These are phyloP conservation scores for Hippocampus guttulatus DNA, from an alignment of 2,113 vertebrate species.

Conservation along the genomic window DNA sequence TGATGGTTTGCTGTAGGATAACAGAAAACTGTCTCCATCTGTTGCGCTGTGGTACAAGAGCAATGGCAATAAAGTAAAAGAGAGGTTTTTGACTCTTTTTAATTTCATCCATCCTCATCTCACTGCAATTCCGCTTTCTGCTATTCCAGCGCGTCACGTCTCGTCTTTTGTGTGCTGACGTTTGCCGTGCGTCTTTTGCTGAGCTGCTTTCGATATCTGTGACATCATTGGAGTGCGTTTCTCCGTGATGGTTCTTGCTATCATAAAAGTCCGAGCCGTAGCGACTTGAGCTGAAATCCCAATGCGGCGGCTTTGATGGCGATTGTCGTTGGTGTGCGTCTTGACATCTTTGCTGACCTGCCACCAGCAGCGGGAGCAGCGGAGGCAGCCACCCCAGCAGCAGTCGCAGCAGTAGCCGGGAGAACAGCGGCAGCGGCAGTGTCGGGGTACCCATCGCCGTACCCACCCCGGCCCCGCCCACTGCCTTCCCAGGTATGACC, in stretches of 20 bases:
- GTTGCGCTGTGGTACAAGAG: conserved; percentile 4
- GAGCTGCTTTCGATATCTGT: neutral
- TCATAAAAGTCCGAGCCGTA: neutral
- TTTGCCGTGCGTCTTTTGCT: neutral
- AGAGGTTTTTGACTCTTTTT: conserved; percentile 13
- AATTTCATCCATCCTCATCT: conserved; percentile 6
- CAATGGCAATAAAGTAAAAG: neutral
- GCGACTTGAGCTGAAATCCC: neutral
- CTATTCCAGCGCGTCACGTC: neutral
- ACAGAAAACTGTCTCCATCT: conserved; percentile 10
- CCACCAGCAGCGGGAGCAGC: conserved; percentile 91
- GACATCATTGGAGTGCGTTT: neutral
- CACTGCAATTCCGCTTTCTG: conserved; percentile 1
- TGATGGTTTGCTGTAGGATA: neutral
- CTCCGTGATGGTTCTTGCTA: neutral
- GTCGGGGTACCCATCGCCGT: conserved; percentile 95
- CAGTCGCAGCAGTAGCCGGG: conserved; percentile 96
- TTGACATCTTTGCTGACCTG: conserved; percentile 45
- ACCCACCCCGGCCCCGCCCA: conserved; percentile 92
- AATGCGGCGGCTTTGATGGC: neutral
- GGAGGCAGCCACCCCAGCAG: conserved; percentile 97
- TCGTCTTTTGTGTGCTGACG: neutral
- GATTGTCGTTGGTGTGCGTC: conserved; percentile 10
- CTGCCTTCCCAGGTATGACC: conserved; percentile 89
- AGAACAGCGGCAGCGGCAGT: conserved; percentile 98